Conservation (phyloP, 2,888 invertebrate genomes). For the Rhagonycha lutea region DNA sequence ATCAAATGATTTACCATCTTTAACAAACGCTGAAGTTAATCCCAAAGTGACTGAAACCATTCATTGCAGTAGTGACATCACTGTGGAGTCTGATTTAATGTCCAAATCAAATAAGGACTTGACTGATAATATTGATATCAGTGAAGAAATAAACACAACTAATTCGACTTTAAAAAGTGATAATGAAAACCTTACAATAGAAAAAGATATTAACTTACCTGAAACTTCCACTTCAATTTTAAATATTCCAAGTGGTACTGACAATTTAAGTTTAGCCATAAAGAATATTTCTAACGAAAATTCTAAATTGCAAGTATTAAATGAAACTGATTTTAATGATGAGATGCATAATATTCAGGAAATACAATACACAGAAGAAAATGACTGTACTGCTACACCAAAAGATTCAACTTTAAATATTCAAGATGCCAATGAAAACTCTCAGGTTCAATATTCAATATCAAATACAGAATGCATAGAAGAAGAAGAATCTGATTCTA, state of each 20-base stretch:
- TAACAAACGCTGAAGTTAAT: too few species aligned
- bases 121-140: too few species aligned
- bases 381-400: neutral
- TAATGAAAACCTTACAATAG: neutral
- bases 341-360: neutral
- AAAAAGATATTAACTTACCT: neutral
- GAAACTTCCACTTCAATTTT: neutral
- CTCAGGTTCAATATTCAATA: neutral
- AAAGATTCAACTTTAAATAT: neutral
- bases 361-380: neutral
- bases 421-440: neutral
- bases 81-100: neutral
- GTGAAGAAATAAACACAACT: neutral
- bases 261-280: neutral
- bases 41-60: neutral
- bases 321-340: neutral
- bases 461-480: neutral
- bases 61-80: neutral
- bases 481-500: neutral
- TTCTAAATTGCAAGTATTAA: neutral
- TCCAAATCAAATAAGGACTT: neutral
- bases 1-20: neutral
- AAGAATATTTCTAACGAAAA: neutral
- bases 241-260: neutral
- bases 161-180: neutral